These are phyloP conservation scores for Semaprochilodus insignis DNA, from an alignment of 2,797 vertebrate genomes.

Conservation along the genomic window DNA sequence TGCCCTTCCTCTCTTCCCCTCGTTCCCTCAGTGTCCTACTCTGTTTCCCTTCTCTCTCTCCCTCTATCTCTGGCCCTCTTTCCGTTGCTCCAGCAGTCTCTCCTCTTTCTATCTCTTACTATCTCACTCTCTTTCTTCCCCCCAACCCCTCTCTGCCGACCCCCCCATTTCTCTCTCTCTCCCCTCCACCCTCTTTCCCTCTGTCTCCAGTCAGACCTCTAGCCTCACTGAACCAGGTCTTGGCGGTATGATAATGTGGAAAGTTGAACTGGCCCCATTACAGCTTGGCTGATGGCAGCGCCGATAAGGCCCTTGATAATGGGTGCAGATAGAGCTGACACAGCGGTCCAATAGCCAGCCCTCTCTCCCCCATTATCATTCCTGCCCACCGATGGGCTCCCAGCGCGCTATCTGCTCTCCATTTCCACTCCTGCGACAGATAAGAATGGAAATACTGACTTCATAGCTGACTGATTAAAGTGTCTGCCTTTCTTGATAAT, in stretches of 20 bases:
- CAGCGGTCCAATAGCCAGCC: conserved; percentile 93
- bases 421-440: conserved; percentile 99
- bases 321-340: conserved; percentile 92
- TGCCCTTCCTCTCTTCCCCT: conserved; percentile 15
- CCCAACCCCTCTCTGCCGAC: conserved; percentile 28
- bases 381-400: conserved; percentile 95
- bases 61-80: conserved; percentile 38
- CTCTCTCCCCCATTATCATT: conserved; percentile 92
- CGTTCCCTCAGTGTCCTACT: conserved; percentile 60
- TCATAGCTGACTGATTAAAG: conserved; percentile 99
- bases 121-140: conserved; percentile 57
- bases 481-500: conserved; percentile 99
- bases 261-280: conserved; percentile 99
- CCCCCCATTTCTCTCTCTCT: not conserved
- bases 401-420: conserved; percentile 97
- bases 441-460: conserved; percentile 99
- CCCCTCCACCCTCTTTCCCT: conserved; percentile 55
- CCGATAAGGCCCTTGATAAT: conserved; percentile 94
- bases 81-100: conserved; percentile 38
- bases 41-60: conserved; percentile 52
- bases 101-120: conserved; percentile 64
- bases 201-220: conserved; percentile 84
- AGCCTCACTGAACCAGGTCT: conserved; percentile 90
- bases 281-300: conserved; percentile 92
- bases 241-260: conserved; percentile 99